phyloP scores from a whole-genome alignment of 2,113 vertebrate species.

The Petromus typicus region DNA sequence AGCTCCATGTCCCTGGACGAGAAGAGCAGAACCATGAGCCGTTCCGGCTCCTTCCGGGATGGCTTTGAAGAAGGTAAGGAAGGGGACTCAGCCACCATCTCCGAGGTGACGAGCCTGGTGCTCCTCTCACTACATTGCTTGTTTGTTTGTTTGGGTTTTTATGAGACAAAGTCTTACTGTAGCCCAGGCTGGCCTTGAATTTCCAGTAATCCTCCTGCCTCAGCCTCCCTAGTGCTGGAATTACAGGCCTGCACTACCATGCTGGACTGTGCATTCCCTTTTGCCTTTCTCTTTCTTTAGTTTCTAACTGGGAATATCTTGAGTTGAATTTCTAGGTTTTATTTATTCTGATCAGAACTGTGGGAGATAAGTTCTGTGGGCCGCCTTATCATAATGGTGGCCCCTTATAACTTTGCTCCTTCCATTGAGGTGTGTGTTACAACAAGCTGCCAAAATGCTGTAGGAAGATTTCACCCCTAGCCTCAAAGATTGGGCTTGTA shows the following conservation, averaged over 20 bases:
- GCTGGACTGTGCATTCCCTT: neutral
- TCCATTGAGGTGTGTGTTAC: neutral
- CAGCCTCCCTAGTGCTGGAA: neutral
- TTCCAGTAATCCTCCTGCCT: neutral
- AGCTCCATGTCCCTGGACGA: conserved; percentile 98
- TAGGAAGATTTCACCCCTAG: neutral
- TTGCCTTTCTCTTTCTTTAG: neutral
- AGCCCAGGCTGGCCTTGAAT: neutral
- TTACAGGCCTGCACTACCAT: neutral
- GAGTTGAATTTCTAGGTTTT: neutral
- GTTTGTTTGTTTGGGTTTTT: neutral
- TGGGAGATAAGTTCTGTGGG: neutral
- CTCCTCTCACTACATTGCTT: neutral
- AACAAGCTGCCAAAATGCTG: neutral
- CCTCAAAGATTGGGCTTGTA: neutral
- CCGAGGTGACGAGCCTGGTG: accelerated
- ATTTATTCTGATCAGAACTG: neutral
- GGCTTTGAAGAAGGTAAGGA: conserved; percentile 98
- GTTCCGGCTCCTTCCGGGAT: conserved; percentile 98
- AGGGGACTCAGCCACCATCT: accelerated
- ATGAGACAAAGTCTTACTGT: neutral
- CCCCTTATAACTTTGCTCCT: neutral
- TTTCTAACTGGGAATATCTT: neutral
- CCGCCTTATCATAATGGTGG: neutral
- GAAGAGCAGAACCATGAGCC: conserved; percentile 97